phyloP scores from a whole-genome alignment of 2,797 vertebrate genomes.

The Caiman crocodilus region DNA sequence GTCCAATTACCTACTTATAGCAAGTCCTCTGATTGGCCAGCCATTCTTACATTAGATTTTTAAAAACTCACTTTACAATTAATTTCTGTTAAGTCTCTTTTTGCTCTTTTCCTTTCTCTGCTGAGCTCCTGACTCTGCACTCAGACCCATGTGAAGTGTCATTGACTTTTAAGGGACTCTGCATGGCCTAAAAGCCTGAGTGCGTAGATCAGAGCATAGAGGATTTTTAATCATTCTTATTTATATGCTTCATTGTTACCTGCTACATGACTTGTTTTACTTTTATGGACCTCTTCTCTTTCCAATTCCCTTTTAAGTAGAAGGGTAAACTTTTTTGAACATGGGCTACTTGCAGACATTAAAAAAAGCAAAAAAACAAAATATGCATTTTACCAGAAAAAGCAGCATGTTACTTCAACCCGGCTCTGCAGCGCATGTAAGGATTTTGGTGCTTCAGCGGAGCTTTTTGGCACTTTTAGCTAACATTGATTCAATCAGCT shows the following conservation, averaged over 20 bases:
- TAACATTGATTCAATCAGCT: too few species aligned
- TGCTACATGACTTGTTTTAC: not conserved
- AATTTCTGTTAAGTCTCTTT: not conserved
- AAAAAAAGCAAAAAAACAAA: too few species aligned
- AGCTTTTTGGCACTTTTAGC: not conserved
- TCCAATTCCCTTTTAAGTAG: not conserved
- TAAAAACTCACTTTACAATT: not conserved
- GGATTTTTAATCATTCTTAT: not conserved
- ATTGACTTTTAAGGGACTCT: not conserved
- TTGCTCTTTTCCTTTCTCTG: not conserved
- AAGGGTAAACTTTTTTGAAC: not conserved
- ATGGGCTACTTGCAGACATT: not conserved
- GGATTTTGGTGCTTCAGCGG: not conserved
- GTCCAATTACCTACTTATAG: slow-evolving; percentile 28
- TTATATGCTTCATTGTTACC: not conserved
- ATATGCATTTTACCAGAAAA: too few species aligned
- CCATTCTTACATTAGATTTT: not conserved
- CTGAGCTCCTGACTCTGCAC: not conserved
- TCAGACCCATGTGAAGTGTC: not conserved
- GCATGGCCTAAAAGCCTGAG: not conserved
- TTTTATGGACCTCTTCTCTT: not conserved
- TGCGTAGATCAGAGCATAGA: not conserved
- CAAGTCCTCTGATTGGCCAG: not conserved
- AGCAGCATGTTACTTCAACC: too few species aligned
- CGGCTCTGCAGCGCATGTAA: not conserved